Percentiles rank a stretch among this genome's conserved stretches.
These are phyloP conservation scores for Xenus cinereus DNA, from an alignment of 2,113 vertebrate species.

Conservation along the genomic window DNA sequence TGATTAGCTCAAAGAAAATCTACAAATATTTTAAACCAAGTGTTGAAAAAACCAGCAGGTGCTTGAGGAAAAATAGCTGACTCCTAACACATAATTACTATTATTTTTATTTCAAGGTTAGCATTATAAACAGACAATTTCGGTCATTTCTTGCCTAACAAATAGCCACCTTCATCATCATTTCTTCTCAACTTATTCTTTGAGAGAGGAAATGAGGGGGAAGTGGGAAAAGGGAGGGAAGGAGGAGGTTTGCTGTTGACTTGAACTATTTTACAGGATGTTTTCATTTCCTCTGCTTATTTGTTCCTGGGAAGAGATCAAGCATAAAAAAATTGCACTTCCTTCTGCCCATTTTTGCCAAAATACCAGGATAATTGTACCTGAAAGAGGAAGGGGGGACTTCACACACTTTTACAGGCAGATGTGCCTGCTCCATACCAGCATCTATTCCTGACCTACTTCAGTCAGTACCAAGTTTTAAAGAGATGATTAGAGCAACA, in stretches of 20 bases:
- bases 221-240: neutral
- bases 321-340: neutral
- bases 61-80: neutral
- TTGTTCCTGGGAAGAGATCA: neutral
- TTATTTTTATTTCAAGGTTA: neutral
- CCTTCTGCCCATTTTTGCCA: neutral
- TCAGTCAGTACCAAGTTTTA: neutral
- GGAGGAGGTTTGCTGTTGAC: neutral
- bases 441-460: neutral
- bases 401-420: neutral
- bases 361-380: neutral
- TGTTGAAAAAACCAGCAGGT: neutral
- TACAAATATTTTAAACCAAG: neutral
- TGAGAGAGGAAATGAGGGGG: neutral
- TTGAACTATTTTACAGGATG: neutral
- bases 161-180: neutral
- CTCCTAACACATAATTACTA: neutral
- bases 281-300: neutral
- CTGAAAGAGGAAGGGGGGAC: neutral
- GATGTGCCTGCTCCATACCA: neutral
- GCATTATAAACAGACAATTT: neutral
- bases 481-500: neutral
- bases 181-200: neutral
- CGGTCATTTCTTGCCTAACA: neutral
- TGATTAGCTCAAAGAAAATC: neutral